phyloP scores from a whole-genome alignment of 2,888 invertebrate genomes.

The Folsomia manolachei region DNA sequence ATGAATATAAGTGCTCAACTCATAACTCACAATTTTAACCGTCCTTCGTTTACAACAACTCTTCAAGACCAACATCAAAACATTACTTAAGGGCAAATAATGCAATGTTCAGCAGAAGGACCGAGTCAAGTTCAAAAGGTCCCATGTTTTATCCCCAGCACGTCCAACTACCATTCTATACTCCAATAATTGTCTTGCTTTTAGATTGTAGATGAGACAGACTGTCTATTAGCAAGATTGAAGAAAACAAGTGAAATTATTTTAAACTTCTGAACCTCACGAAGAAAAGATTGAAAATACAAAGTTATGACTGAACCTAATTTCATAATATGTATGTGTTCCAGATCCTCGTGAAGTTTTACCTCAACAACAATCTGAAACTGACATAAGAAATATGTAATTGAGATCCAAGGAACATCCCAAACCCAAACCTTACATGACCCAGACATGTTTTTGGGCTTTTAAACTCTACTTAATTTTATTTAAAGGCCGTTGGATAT shows the following conservation, averaged over 20 bases:
- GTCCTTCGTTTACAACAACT: no score
- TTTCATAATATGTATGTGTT: not conserved
- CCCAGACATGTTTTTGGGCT: not conserved
- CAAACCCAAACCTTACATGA: not conserved
- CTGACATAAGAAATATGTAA: conserved; percentile 4
- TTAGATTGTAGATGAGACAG: no score
- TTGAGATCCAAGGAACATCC: conserved; percentile 1
- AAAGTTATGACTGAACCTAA: not conserved
- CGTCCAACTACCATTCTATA: no score
- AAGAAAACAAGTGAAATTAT: conserved; percentile 6
- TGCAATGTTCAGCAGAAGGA: not conserved
- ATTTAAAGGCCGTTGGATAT: not conserved
- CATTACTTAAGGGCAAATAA: not conserved
- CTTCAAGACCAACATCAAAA: no score
- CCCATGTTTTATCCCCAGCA: conserved; percentile 6
- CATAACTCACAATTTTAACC: not conserved
- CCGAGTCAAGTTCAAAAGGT: not conserved
- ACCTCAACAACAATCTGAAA: conserved; percentile 1
- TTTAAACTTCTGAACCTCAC: not conserved
- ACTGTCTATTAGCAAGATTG: conserved; percentile 1
- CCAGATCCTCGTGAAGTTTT: conserved; percentile 4
- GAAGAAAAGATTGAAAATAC: not conserved
- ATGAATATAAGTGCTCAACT: not conserved
- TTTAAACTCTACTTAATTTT: not conserved
- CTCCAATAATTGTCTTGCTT: not conserved